phyloP scores from a whole-genome alignment of 2,888 invertebrate genomes.

The Tipula vernalis region DNA sequence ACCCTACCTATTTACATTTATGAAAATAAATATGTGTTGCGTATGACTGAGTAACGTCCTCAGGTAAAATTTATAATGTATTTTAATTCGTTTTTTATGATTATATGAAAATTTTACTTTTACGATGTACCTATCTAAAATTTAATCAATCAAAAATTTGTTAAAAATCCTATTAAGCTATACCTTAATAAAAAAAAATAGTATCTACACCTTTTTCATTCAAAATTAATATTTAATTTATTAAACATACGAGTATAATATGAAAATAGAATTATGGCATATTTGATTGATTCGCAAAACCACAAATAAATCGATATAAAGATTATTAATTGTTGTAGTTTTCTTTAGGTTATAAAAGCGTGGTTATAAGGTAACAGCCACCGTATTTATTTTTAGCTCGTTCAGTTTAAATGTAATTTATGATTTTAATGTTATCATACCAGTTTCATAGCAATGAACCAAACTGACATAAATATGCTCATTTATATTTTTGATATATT shows the following conservation, averaged over 20 bases:
- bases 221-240: background rate
- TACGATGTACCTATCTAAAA: background rate
- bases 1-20: too few relatives aligned
- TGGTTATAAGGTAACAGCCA: background rate
- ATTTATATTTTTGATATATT: background rate
- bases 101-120: background rate
- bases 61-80: background rate
- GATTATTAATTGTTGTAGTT: background rate
- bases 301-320: background rate
- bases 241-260: background rate
- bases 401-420: background rate
- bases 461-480: background rate
- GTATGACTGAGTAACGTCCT: background rate
- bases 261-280: background rate
- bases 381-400: background rate
- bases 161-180: background rate
- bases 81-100: background rate
- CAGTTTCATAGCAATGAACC: background rate
- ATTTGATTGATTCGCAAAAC: background rate
- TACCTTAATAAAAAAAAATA: background rate
- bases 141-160: background rate
- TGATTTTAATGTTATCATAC: background rate
- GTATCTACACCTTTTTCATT: background rate
- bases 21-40: background rate
- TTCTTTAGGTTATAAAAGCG: background rate